These are phyloP conservation scores for Chlorodrepanis virens DNA, from an alignment of 2,113 vertebrate species.

Conservation along the genomic window DNA sequence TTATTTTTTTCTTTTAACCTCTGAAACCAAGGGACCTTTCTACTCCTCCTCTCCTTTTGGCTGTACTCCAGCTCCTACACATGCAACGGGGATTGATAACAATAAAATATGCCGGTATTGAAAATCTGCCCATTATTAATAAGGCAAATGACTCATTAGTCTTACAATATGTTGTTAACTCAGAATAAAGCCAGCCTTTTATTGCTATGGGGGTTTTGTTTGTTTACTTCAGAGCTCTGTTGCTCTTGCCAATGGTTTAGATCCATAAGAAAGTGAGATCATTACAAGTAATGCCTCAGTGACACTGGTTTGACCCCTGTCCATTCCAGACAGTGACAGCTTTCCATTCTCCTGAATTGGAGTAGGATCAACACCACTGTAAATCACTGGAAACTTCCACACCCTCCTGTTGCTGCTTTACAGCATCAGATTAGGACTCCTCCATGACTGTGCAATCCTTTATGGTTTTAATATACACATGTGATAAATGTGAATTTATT, in stretches of 20 bases:
- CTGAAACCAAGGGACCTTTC: neutral
- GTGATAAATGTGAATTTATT: neutral
- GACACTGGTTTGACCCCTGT: neutral
- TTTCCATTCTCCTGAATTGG: neutral
- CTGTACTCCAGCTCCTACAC: constrained; percentile 9
- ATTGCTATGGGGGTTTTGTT: constrained; percentile 1
- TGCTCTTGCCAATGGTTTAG: constrained; percentile 12
- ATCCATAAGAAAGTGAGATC: constrained; percentile 22
- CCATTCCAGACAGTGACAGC: neutral
- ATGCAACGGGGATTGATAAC: neutral
- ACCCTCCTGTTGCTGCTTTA: neutral
- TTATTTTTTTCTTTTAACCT: neutral
- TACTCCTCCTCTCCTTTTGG: neutral
- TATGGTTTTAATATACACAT: neutral
- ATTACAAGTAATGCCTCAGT: neutral
- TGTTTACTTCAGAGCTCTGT: constrained; percentile 33
- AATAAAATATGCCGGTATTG: constrained; percentile 29
- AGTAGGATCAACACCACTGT: neutral
- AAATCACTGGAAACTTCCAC: constrained; percentile 6
- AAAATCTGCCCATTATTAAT: constrained; percentile 48
- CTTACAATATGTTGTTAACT: neutral
- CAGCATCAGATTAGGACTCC: neutral
- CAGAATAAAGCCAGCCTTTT: constrained; percentile 8
- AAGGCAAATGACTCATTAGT: constrained; percentile 26
- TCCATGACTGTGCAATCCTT: neutral